These are phyloP conservation scores for Epicampocera succincta DNA, from an alignment of 2,888 invertebrate species.

Conservation along the genomic window DNA sequence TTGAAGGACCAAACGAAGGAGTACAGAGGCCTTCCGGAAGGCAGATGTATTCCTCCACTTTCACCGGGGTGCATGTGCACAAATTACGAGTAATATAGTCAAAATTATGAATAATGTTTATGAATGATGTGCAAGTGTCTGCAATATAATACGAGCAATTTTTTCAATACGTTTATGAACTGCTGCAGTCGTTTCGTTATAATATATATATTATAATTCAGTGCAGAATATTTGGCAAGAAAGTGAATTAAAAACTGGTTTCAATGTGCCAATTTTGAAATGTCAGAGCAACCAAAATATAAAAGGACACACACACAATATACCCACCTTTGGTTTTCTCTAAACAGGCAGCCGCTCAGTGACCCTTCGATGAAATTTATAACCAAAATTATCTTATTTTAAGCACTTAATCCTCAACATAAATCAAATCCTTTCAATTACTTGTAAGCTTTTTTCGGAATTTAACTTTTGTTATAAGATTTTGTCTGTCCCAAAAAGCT, in stretches of 20 bases:
- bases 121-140: constrained; percentile 39
- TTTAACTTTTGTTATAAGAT: constrained; percentile 22
- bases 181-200: constrained; percentile 19
- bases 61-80: not conserved
- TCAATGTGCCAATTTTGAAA: not conserved
- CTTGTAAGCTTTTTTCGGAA: constrained; percentile 32
- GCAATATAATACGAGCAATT: constrained; percentile 28
- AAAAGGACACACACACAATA: no score
- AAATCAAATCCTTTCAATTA: constrained; percentile 37
- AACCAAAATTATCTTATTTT: not conserved
- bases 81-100: not conserved
- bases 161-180: not conserved
- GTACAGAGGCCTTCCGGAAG: no score
- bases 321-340: not conserved
- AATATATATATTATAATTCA: constrained; percentile 1
- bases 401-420: constrained; percentile 4
- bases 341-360: no score
- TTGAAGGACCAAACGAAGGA: no score
- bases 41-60: no score
- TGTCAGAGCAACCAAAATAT: not conserved
- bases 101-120: constrained; percentile 43
- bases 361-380: not conserved
- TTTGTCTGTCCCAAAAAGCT: constrained; percentile 5
- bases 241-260: constrained; percentile 31
- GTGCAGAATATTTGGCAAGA: constrained; percentile 30